Evolutionary conservation across 2,797 vertebrate species (phyloP).

Genomic region (Xenops minutus): DNA sequence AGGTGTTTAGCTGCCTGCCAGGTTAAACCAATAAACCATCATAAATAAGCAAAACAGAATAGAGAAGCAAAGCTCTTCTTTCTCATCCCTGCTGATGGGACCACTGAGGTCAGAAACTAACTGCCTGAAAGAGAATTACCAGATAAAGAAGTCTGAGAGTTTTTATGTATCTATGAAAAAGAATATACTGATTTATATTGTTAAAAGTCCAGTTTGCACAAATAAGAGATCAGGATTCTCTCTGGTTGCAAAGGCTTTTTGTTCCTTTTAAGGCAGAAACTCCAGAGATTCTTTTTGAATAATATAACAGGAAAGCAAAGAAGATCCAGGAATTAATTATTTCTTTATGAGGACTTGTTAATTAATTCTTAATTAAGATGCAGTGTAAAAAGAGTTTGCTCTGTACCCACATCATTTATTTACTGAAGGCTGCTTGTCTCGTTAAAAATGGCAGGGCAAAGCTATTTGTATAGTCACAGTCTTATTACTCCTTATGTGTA

Average conservation of each 20-base stretch:
- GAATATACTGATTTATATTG: background rate
- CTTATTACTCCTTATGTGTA: background rate
- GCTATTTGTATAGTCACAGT: background rate
- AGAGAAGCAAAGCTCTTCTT: background rate
- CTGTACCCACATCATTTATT: background rate
- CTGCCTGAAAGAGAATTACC: background rate
- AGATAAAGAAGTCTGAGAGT: background rate
- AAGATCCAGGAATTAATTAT: background rate
- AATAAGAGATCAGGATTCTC: background rate
- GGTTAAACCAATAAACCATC: background rate
- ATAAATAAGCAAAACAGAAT: background rate
- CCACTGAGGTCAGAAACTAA: background rate
- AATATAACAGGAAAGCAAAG: background rate
- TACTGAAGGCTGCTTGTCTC: background rate
- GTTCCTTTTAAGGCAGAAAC: background rate
- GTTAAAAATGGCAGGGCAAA: background rate
- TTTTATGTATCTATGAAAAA: background rate
- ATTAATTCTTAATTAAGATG: slow-evolving; percentile 50
- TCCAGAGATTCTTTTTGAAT: background rate
- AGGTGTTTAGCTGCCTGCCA: background rate
- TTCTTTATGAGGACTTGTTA: slow-evolving; percentile 26
- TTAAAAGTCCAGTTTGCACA: background rate
- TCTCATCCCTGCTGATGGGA: background rate
- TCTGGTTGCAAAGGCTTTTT: background rate
- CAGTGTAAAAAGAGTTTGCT: background rate